Conservation (phyloP, 2,113 vertebrate genomes). For the Formicarius rufipectus region DNA sequence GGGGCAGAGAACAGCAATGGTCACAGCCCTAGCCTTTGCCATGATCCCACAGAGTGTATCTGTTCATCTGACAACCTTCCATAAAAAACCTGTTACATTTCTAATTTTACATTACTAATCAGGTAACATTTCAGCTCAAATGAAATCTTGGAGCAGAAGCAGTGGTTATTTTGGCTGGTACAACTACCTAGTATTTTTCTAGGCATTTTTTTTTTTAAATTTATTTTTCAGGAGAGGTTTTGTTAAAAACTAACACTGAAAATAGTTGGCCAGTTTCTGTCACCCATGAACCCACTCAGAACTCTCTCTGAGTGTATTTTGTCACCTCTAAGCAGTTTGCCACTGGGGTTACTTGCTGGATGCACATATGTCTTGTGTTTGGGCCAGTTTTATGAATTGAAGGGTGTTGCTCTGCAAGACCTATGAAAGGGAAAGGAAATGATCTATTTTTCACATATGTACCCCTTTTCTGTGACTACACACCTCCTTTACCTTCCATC, state of each 20-base stretch:
- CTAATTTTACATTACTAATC: neutral
- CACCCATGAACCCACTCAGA: neutral
- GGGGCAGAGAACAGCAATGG: neutral
- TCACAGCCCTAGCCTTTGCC: neutral
- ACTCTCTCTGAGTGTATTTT: neutral
- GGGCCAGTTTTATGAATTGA: too few species aligned
- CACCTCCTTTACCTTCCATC: neutral
- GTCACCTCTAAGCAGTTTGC: neutral
- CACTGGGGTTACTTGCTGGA: neutral
- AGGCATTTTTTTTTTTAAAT: too few species aligned
- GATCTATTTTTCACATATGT: neutral
- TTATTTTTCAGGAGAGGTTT: neutral
- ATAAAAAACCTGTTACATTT: neutral
- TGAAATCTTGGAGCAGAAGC: neutral
- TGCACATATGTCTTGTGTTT: rapidly evolving
- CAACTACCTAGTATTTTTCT: neutral
- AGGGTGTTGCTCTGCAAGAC: neutral
- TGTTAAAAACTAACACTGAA: neutral
- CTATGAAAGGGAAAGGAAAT: neutral
- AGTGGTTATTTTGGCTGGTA: neutral
- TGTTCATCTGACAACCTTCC: neutral
- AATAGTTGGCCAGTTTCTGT: neutral
- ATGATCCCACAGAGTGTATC: rapidly evolving
- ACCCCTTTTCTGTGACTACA: neutral
- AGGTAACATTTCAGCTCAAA: neutral